Base-by-base conservation (phyloP, 1,140 invertebrate species). In the Brachionus koreanus region DNA sequence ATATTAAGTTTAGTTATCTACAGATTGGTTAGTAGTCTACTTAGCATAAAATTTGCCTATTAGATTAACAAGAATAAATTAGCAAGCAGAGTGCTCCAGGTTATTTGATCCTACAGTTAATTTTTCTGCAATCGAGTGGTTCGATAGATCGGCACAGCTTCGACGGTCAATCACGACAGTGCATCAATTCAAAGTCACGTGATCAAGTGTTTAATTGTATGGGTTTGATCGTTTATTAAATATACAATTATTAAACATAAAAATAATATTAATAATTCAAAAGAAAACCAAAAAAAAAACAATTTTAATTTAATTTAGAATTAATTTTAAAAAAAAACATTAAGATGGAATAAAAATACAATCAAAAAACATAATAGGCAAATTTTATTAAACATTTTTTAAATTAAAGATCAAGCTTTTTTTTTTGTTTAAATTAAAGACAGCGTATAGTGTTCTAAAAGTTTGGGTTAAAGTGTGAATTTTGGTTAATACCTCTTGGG, bases 401-500 rank as follows among this genome's bases (percentile, higher is more conserved):
- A 57, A 29, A 29, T 29, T 57, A 16, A 57, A 57, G 49, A 57
- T 57, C 49, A 57, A 57, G 49, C 49, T 19, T 57, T 57, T 57
- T 57, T 5, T 25, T 52, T 57, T 19, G 16, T 57, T 57, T 57
- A 19, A 6, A 57, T 19, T 19, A 19, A 57, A 57, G 49, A 19
- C 16, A 57, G 49, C 49, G 49, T 25, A 57, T 19, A 57, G 49
- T 57, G 49, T 1, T 57, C 49, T 57, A 57, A 57, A 57, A 57
- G 49, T 19, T 57, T 57, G 49, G 49, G 49, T 9, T 57, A 57
- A 42, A 10, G 19, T n/a, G 49, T 57, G 49, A 57, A 57, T 57
- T 29, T 19, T 57, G 49, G 5, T 69, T 69, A 69, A 69, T 69
- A 69, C 65, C 65, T 69, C 65, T 69, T 69, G 37, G 65, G 29